Evolutionary conservation across 2,113 vertebrate species (phyloP).

Genomic region (Ramphastos sulfuratus): DNA sequence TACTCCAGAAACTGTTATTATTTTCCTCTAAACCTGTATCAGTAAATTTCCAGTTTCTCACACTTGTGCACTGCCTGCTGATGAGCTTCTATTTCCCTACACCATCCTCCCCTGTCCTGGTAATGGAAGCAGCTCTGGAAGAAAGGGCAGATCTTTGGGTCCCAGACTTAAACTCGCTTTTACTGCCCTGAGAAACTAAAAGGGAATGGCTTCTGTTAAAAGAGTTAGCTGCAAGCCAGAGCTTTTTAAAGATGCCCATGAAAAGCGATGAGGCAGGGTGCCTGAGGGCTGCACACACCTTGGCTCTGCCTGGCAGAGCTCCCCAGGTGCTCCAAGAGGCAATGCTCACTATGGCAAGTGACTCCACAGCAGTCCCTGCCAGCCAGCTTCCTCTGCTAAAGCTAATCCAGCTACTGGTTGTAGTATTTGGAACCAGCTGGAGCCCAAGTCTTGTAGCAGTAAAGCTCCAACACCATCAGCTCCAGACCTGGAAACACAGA

Average conservation of each 20-base stretch:
- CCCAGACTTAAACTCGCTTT: neutral
- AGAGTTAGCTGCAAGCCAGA: neutral
- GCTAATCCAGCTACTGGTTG: neutral
- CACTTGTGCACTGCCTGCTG: neutral
- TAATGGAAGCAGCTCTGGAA: neutral
- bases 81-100: neutral
- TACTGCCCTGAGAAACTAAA: neutral
- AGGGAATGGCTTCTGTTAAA: conserved; percentile 4
- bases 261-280: neutral
- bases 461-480: neutral
- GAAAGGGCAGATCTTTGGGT: neutral
- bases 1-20: neutral
- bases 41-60: neutral
- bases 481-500: neutral
- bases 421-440: neutral
- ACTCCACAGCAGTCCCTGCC: neutral
- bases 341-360: neutral
- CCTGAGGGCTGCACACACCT: fast-evolving
- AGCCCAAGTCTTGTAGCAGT: neutral
- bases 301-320: neutral
- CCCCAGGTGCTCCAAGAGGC: neutral
- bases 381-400: neutral
- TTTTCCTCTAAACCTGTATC: neutral
- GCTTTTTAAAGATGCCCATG: neutral
- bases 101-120: neutral